Evolutionary conservation across 2,113 vertebrate genomes (phyloP).

Genomic region (Tragelaphus scriptus): DNA sequence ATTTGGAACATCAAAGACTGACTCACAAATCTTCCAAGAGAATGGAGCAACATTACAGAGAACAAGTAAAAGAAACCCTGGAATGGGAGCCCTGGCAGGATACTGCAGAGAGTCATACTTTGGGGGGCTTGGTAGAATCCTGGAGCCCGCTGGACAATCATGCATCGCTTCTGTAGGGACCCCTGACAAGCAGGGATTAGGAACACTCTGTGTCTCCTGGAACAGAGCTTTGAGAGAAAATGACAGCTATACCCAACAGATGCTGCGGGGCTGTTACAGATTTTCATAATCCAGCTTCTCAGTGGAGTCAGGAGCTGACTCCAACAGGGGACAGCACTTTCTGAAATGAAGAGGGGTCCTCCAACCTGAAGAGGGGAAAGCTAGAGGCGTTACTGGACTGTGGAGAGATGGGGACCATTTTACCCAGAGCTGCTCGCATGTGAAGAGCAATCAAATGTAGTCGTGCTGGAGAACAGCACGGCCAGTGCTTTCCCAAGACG

Average conservation of each 20-base stretch:
- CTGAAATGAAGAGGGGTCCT: neutral
- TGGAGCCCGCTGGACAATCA: neutral
- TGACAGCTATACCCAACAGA: neutral
- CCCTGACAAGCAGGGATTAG: neutral
- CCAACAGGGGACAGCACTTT: neutral
- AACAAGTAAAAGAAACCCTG: neutral
- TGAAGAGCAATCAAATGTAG: neutral
- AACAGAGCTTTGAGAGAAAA: neutral
- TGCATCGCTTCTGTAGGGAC: neutral
- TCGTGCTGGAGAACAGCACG: neutral
- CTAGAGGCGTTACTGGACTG: neutral
- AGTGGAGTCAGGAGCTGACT: neutral
- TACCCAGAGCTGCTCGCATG: neutral
- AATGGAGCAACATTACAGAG: neutral
- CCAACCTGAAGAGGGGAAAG: neutral
- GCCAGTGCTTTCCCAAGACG: neutral
- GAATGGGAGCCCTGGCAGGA: neutral
- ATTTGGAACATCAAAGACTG: neutral
- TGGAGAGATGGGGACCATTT: neutral
- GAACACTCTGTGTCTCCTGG: neutral
- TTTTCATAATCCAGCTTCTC: neutral
- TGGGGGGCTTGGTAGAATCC: neutral
- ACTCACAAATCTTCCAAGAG: neutral
- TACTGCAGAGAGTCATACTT: neutral
- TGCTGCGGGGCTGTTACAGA: neutral